Conservation (phyloP, 2,113 vertebrate genomes). For the Geococcyx californianus region DNA sequence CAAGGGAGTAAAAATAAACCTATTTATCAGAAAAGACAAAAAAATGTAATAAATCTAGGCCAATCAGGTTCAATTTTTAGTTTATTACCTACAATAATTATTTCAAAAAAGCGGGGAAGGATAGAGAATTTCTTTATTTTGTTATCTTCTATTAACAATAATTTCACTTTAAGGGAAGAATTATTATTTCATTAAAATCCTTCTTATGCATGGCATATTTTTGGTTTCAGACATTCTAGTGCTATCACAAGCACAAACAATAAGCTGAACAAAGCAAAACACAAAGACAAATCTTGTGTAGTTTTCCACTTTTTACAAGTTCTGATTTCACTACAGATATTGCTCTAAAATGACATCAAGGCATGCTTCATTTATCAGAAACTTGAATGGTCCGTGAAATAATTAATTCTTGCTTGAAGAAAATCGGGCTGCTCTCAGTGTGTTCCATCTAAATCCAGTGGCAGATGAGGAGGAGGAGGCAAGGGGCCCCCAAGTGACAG, state of each 20-base stretch:
- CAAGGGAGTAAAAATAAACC: not conserved
- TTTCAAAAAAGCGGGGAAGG: not conserved
- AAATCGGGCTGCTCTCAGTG: not conserved
- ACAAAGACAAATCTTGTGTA: not conserved
- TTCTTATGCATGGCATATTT: not conserved
- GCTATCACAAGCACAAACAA: not conserved
- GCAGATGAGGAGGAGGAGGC: not conserved
- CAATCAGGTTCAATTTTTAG: not conserved
- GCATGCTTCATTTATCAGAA: not conserved
- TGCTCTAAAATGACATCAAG: not conserved
- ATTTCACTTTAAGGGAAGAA: not conserved
- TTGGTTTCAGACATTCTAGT: not conserved
- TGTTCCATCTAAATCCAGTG: not conserved
- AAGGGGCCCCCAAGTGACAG: not conserved
- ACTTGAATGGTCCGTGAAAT: not conserved
- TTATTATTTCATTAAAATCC: not conserved
- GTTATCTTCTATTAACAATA: not conserved
- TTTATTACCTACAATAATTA: not conserved
- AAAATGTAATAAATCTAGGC: not conserved
- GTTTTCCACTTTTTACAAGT: not conserved
- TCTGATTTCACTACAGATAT: not conserved
- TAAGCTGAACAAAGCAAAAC: conserved; percentile 12
- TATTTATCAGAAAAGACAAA: not conserved
- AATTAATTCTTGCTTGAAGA: not conserved
- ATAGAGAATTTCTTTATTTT: not conserved